A percentile compares a stretch with the other conserved stretches of the same genome.
Conservation (phyloP, 2,888 invertebrate species). For the Aphidius colemani region DNA sequence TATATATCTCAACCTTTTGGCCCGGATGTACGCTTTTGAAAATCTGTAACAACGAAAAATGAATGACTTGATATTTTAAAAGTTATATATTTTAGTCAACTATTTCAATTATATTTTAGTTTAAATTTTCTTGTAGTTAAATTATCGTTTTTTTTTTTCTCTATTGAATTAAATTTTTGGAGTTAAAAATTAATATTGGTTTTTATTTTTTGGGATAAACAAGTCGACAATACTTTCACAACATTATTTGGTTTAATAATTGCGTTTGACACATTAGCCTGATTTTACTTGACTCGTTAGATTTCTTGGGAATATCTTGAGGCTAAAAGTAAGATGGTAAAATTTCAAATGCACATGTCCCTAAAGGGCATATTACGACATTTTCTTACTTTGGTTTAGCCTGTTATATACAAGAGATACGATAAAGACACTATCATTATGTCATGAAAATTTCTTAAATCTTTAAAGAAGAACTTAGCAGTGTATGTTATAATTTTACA, state of each 20-base stretch:
- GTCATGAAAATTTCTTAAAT: constrained; percentile 23
- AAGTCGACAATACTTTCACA: not conserved
- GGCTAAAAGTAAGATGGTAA: not conserved
- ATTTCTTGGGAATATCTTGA: constrained; percentile 38
- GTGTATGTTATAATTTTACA: constrained; percentile 24
- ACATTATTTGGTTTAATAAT: constrained; percentile 31
- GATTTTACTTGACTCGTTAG: constrained; percentile 48
- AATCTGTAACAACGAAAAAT: constrained; percentile 1
- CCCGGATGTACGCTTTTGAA: constrained; percentile 1
- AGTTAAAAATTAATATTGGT: not conserved
- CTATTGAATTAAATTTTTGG: too few relatives aligned
- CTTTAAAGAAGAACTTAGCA: constrained; percentile 12
- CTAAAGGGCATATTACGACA: constrained; percentile 53
- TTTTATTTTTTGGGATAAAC: not conserved
- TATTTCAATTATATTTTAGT: constrained; percentile 12
- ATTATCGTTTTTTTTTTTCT: too few relatives aligned
- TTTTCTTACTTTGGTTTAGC: constrained; percentile 35
- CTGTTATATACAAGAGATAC: constrained; percentile 36
- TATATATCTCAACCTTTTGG: not conserved
- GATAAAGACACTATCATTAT: constrained; percentile 38
- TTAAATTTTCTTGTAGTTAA: not conserved
- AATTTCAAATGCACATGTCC: constrained; percentile 40
- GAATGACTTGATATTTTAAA: constrained; percentile 1
- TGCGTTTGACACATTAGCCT: constrained; percentile 52
- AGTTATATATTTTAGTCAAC: constrained; percentile 1